phyloP scores from a whole-genome alignment of 1,140 invertebrate species.

The Agraylea sexmaculata region DNA sequence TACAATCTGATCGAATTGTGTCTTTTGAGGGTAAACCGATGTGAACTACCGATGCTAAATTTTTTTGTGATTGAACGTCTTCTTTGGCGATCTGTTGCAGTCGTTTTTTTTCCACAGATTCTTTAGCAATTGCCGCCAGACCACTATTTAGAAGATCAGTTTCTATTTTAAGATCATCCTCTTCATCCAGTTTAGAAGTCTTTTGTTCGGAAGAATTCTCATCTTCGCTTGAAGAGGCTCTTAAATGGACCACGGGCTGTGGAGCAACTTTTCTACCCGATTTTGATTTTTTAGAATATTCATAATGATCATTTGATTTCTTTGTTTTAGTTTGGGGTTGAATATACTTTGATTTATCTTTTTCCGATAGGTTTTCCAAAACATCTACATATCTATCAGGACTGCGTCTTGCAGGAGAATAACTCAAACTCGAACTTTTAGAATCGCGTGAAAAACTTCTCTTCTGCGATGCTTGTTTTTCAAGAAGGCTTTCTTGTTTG shows the following conservation, averaged over 20 bases:
- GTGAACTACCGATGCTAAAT: too few relatives aligned
- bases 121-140: conserved; percentile 42
- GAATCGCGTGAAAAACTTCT: conserved; percentile 16
- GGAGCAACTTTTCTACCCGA: conserved; percentile 21
- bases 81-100: conserved; percentile 24
- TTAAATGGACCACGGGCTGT: conserved; percentile 45
- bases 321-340: conserved; percentile 28
- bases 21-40: too few relatives aligned
- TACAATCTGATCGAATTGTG: too few relatives aligned
- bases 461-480: conserved; percentile 18
- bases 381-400: conserved; percentile 52
- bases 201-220: conserved; percentile 36
- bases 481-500: conserved; percentile 23
- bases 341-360: conserved; percentile 40
- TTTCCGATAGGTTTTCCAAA: conserved; percentile 38
- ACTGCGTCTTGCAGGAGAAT: conserved; percentile 49
- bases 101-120: conserved; percentile 39
- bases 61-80: too few relatives aligned
- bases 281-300: too few relatives aligned
- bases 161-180: conserved; percentile 43
- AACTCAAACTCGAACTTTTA: conserved; percentile 46
- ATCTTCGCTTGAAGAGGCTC: conserved; percentile 46
- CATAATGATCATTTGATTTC: conserved; percentile 15
- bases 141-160: conserved; percentile 48
- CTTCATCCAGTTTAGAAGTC: conserved; percentile 20